Evolutionary conservation across 23 tunicate genomes (phyloP).

Genomic region (Oikopleura vanhoeffeni): DNA sequence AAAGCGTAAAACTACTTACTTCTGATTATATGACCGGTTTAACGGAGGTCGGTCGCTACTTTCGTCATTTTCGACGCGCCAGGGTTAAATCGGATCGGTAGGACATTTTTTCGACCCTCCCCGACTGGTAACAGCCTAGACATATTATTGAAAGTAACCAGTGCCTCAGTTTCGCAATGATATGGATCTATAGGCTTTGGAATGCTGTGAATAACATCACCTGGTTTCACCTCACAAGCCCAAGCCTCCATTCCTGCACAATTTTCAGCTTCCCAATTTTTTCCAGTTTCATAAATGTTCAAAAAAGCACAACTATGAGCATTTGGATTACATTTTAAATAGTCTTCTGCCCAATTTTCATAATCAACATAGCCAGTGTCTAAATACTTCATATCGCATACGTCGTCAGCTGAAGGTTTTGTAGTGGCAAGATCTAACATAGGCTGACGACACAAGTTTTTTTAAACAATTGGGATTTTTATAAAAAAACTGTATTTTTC

Average conservation of each 20-base stretch:
- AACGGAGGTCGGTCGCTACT: no score
- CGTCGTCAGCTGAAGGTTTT: neutral
- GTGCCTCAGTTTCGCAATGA: neutral
- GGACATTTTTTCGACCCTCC: no score
- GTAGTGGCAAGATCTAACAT: neutral
- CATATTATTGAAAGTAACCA: no score
- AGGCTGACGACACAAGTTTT: no score
- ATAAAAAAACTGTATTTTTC: no score
- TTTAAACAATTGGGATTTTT: no score
- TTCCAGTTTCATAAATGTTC: neutral
- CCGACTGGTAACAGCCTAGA: no score
- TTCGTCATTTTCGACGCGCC: no score
- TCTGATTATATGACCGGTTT: no score
- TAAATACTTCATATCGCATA: neutral
- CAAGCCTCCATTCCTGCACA: neutral
- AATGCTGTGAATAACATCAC: neutral
- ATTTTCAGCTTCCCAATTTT: neutral
- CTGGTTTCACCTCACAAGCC: neutral
- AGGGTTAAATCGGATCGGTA: no score
- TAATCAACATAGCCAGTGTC: neutral
- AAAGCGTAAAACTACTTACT: no score
- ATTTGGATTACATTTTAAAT: neutral
- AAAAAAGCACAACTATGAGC: neutral
- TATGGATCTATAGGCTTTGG: neutral
- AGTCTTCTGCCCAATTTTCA: neutral